phyloP scores from a whole-genome alignment of 1,140 invertebrate species.

The Amyelois transitella region DNA sequence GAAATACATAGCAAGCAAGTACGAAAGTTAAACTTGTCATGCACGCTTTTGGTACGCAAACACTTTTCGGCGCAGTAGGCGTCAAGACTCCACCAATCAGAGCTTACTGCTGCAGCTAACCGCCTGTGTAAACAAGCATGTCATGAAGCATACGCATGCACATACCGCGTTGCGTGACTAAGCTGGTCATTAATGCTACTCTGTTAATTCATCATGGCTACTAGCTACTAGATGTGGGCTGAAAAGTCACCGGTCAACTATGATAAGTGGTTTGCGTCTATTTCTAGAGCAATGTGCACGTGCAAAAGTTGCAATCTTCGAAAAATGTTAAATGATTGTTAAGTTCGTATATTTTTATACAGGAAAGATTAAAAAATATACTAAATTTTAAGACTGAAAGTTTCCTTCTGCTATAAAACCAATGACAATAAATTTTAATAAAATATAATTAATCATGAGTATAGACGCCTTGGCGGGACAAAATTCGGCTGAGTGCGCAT shows the following conservation, averaged over 20 bases:
- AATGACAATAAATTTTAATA: neutral
- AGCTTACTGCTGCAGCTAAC: conserved; percentile 22
- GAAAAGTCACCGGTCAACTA: neutral
- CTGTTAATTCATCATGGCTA: conserved; percentile 3
- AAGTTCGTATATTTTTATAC: neutral
- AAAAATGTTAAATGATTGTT: neutral
- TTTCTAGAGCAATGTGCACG: neutral
- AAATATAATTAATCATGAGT: neutral
- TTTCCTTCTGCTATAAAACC: neutral
- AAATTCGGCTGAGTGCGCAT: conserved; percentile 38
- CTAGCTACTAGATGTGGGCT: neutral
- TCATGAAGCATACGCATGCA: conserved; percentile 5
- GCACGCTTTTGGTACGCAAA: conserved; percentile 5
- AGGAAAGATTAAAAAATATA: neutral
- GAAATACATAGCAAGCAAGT: conserved; percentile 1
- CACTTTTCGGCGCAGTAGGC: conserved; percentile 9
- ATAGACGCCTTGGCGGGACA: neutral
- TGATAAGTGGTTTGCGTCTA: neutral
- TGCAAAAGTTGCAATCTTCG: neutral
- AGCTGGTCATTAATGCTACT: conserved; percentile 4
- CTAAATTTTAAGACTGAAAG: no score
- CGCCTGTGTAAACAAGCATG: conserved; percentile 21
- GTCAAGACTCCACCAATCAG: conserved; percentile 22
- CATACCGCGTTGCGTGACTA: conserved; percentile 12
- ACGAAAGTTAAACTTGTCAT: neutral